phyloP scores from a whole-genome alignment of 2,797 vertebrate genomes.

The Euthynnus affinis region DNA sequence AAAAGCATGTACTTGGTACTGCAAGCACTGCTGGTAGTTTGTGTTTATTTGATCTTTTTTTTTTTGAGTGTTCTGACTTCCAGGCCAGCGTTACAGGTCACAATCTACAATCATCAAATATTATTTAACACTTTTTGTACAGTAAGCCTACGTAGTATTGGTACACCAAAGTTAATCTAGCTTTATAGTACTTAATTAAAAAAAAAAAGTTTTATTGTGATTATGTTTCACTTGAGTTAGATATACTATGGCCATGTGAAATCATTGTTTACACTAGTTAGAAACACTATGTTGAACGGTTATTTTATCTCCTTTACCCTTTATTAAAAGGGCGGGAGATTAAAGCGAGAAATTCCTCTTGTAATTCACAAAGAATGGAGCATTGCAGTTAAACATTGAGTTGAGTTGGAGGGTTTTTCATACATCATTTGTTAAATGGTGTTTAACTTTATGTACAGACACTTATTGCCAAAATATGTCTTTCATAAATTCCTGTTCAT shows the following conservation, averaged over 20 bases:
- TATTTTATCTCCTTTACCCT: conserved; percentile 22
- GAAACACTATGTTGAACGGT: conserved; percentile 57
- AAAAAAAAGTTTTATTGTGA: conserved; percentile 60
- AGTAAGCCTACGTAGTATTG: conserved; percentile 79
- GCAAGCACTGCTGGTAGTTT: conserved; percentile 93
- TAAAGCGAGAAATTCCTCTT: conserved; percentile 12
- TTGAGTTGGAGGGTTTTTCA: conserved; percentile 23
- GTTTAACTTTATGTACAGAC: conserved; percentile 61
- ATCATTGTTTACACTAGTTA: conserved; percentile 81
- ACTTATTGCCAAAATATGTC: conserved; percentile 70
- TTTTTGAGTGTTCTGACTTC: conserved; percentile 72
- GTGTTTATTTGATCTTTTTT: conserved; percentile 85
- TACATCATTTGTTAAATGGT: conserved; percentile 52
- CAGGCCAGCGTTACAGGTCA: conserved; percentile 60
- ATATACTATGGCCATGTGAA: conserved; percentile 59
- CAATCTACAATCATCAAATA: conserved; percentile 75
- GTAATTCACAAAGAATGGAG: conserved; percentile 20
- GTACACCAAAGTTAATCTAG: conserved; percentile 86
- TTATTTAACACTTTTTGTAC: conserved; percentile 77
- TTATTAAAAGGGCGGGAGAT: conserved; percentile 25
- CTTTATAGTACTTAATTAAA: conserved; percentile 79
- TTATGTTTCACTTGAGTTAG: conserved; percentile 70
- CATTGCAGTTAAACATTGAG: conserved; percentile 18
- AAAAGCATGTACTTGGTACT: conserved; percentile 95
- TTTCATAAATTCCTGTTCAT: conserved; percentile 23